Percentiles rank a stretch among this genome's conserved stretches.
phyloP scores from a whole-genome alignment of 1,140 invertebrate species.

The Rhynchophorus ferrugineus region DNA sequence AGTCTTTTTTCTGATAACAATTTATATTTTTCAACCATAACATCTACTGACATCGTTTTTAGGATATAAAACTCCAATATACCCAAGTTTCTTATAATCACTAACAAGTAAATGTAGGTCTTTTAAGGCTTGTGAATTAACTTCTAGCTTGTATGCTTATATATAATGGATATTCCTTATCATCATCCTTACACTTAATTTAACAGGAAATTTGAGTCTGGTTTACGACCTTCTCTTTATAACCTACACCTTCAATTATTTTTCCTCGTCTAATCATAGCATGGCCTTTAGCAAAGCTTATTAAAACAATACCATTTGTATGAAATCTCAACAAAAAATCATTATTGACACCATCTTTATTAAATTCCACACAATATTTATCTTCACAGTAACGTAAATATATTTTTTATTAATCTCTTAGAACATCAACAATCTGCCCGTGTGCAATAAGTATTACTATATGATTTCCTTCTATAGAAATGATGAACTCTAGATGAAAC shows the following conservation, averaged over 20 bases:
- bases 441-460: no score
- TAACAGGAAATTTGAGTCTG: slow-evolving; percentile 15
- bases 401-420: no score
- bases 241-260: slow-evolving; percentile 14
- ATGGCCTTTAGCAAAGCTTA: slow-evolving; percentile 17
- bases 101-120: slow-evolving; percentile 13
- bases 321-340: slow-evolving; percentile 17
- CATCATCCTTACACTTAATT: slow-evolving; percentile 14
- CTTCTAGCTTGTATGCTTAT: slow-evolving; percentile 8
- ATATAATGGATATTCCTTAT: slow-evolving; percentile 17
- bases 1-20: slow-evolving; percentile 16
- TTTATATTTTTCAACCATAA: slow-evolving; percentile 3
- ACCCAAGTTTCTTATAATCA: slow-evolving; percentile 15
- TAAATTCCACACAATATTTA: slow-evolving; percentile 15
- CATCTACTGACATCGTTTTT: slow-evolving; percentile 2
- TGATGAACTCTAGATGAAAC: no score
- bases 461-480: no score
- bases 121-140: slow-evolving; percentile 9
- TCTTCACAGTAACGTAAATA: slow-evolving; percentile 16
- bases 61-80: slow-evolving; percentile 18
- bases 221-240: slow-evolving; percentile 10
- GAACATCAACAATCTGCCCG: no score
- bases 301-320: slow-evolving; percentile 13
- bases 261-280: slow-evolving; percentile 14
- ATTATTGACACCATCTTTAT: slow-evolving; percentile 6